Conservation (phyloP, 2,888 invertebrate species). For the Synergus japonicus region DNA sequence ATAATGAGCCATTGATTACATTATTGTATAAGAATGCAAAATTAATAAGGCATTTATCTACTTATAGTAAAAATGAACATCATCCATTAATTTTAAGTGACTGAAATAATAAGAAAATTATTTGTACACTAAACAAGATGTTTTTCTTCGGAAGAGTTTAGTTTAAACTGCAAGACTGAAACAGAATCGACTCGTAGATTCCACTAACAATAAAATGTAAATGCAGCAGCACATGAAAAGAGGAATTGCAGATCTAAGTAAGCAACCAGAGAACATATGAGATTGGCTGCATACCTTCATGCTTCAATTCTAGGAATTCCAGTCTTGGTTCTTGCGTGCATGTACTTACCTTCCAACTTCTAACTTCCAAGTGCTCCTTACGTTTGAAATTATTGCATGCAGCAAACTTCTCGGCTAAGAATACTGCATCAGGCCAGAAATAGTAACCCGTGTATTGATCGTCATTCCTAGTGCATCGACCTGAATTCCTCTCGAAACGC, state of each 20-base stretch:
- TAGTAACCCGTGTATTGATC: constrained; percentile 24
- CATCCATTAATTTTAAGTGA: no score
- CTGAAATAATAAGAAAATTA: background rate
- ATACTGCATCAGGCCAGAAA: constrained; percentile 11
- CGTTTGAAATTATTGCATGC: background rate
- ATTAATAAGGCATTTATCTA: background rate
- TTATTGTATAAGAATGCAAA: background rate
- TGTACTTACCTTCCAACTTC: background rate
- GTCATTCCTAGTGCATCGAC: constrained; percentile 25
- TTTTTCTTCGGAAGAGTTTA: background rate
- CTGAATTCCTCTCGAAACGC: constrained; percentile 32
- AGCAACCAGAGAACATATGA: constrained; percentile 2
- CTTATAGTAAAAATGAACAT: background rate
- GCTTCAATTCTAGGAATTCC: background rate
- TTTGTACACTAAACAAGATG: background rate
- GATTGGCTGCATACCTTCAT: constrained; percentile 25
- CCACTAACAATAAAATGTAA: background rate
- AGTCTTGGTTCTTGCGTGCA: background rate
- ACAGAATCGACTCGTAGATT: background rate
- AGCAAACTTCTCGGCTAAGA: constrained; percentile 1
- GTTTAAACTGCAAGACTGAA: background rate
- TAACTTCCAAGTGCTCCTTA: background rate
- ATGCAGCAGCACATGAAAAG: no score
- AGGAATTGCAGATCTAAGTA: background rate
- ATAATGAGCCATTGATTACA: background rate